Conservation (phyloP, 1,140 invertebrate species). For the Drosophila watanabei region DNA sequence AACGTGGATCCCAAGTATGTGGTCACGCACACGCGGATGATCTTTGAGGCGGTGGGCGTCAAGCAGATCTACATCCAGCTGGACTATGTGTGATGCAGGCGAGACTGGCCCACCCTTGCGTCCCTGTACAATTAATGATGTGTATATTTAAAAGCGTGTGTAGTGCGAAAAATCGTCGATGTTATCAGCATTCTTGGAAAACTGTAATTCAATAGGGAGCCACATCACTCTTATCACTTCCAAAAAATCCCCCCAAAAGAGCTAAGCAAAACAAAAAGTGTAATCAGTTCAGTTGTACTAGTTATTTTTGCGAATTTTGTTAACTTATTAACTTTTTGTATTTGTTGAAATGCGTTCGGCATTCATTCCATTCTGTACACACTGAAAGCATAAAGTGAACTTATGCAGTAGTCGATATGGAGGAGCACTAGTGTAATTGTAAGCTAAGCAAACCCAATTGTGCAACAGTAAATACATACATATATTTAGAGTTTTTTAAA, state of each 20-base stretch:
- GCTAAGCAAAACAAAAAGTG: slow-evolving; percentile 41
- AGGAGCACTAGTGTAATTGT: slow-evolving; percentile 71
- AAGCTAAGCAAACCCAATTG: slow-evolving; percentile 57
- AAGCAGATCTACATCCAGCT: slow-evolving; percentile 96
- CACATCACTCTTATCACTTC: slow-evolving; percentile 28
- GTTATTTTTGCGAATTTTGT: slow-evolving; percentile 58
- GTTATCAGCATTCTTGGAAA: slow-evolving; percentile 57
- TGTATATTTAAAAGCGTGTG: slow-evolving; percentile 60
- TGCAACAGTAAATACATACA: slow-evolving; percentile 58
- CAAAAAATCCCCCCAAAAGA: slow-evolving; percentile 31
- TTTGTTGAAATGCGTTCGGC: slow-evolving; percentile 60
- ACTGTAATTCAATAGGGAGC: slow-evolving; percentile 53
- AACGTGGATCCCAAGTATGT: slow-evolving; percentile 97
- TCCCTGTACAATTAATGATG: slow-evolving; percentile 43
- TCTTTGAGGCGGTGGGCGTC: slow-evolving; percentile 96
- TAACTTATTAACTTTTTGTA: slow-evolving; percentile 69
- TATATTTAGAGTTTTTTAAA: slow-evolving; percentile 48
- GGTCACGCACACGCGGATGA: slow-evolving; percentile 96
- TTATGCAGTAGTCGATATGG: slow-evolving; percentile 53
- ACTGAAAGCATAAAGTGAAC: slow-evolving; percentile 35
- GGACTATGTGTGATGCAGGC: slow-evolving; percentile 90
- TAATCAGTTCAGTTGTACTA: slow-evolving; percentile 44
- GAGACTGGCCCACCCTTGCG: slow-evolving; percentile 11
- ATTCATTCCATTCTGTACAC: slow-evolving; percentile 69
- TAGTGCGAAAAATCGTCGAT: slow-evolving; percentile 33